phyloP scores from a whole-genome alignment of 2,888 invertebrate genomes.

The Trachelus tabidus region DNA sequence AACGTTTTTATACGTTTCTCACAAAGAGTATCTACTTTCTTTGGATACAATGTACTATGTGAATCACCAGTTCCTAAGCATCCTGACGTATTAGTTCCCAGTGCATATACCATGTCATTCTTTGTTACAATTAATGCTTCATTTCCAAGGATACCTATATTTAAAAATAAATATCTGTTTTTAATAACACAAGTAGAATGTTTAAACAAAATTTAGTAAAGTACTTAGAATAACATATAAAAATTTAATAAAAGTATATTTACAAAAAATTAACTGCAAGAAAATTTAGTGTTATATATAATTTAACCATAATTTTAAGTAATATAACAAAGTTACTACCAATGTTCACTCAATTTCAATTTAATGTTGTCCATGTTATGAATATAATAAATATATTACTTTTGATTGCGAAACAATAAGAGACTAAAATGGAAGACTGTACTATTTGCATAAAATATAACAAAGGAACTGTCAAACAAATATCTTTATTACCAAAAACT shows the following conservation, averaged over 20 bases:
- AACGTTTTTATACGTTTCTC: slow-evolving; percentile 69
- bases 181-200: background rate
- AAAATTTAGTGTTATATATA: no score
- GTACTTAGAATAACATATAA: background rate
- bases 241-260: background rate
- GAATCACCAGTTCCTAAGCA: slow-evolving; percentile 70
- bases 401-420: no score
- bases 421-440: no score
- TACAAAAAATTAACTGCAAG: background rate
- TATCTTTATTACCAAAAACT: slow-evolving; percentile 67
- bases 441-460: no score
- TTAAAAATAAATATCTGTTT: slow-evolving; percentile 2
- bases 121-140: slow-evolving; percentile 72
- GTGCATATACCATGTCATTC: slow-evolving; percentile 70
- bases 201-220: background rate
- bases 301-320: no score
- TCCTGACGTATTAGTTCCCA: slow-evolving; percentile 71
- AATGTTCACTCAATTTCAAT: no score
- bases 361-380: no score
- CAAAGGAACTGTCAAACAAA: no score
- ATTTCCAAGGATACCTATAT: slow-evolving; percentile 68
- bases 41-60: slow-evolving; percentile 68
- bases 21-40: slow-evolving; percentile 68
- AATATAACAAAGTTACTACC: no score
- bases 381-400: no score